Evolutionary conservation across 2,797 vertebrate genomes (phyloP), one percentile per base, ranked within the genome.

Genomic region (Poecilia picta): DNA sequence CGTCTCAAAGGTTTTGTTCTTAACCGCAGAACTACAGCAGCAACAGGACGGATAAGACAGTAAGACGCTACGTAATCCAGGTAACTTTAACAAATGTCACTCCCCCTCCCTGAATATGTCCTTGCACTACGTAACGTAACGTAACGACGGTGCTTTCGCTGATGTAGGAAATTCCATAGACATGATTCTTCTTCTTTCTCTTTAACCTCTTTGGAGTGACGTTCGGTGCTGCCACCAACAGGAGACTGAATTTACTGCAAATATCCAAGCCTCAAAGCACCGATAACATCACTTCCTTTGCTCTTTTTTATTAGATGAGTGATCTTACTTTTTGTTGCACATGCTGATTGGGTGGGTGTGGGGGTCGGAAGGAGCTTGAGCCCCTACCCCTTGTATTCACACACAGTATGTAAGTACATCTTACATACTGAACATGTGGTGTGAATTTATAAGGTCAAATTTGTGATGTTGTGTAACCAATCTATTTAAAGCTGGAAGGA

Each of bases 51-150:
- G 1, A 39, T 16, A 8, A 20, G 49, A 20, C 18, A 51, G 18
- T 20, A 51, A 51, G 6, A 51, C 18, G 20, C 49, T 51, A 55
- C 33, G 8, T 10, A 20, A 23, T 64, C 33, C 18, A 64, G 62
- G 33, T 41, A 68, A 68, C 33, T 68, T 66, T 39, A 68, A 25
- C 64, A 20, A 68, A 41, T 68, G 18, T 68, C 64, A 64, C 59
- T 64, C 11, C 31, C 64, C 36, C 55, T 33, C 33, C 33, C 62
- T 36, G 33, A 23, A 15, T 23, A 39, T 41, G 64, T 68, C 64
- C 64, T 68, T 68, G 64, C 20, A 68, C 64, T 23, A 68, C 64
- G 36, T 39, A 8, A 68, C 20, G 5, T 39, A 41, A 68, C 64
- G 36, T 39, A 18, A 39, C 62, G 36, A 25, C 64, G 36, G 4